These are phyloP conservation scores for Caenorhabditis zanzibari DNA, from an alignment of 2,888 invertebrate genomes.

Conservation along the genomic window DNA sequence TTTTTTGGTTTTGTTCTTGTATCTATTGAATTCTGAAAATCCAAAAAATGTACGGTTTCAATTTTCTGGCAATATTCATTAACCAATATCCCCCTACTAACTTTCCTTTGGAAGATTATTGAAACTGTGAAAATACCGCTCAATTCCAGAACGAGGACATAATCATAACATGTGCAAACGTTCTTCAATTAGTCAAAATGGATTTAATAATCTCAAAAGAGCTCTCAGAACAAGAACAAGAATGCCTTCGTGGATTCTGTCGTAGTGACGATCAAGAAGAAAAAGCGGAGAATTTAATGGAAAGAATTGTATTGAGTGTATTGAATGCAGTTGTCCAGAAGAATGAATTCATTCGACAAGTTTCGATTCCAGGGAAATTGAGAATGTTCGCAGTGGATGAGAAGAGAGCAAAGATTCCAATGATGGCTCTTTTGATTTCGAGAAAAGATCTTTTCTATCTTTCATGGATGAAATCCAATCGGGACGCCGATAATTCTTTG, in stretches of 20 bases:
- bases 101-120: no score
- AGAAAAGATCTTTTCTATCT: conserved; percentile 55
- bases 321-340: conserved; percentile 39
- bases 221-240: conserved; percentile 42
- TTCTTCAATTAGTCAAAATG: conserved; percentile 54
- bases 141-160: conserved; percentile 33
- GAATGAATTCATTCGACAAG: conserved; percentile 44
- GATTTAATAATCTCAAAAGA: conserved; percentile 49
- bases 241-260: conserved; percentile 44
- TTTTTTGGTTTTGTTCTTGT: no score
- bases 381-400: conserved; percentile 62
- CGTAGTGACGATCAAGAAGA: conserved; percentile 54
- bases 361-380: conserved; percentile 42
- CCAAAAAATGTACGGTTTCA: no score
- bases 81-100: no score
- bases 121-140: neutral
- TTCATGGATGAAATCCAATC: conserved; percentile 53
- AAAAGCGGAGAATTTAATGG: conserved; percentile 48
- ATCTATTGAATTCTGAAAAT: no score
- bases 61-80: no score
- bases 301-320: conserved; percentile 19
- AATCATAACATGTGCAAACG: conserved; percentile 33
- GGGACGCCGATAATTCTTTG: conserved; percentile 28
- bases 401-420: conserved; percentile 47
- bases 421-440: conserved; percentile 52